Conservation (phyloP, 2,888 invertebrate genomes). For the Pyrgus malvae region DNA sequence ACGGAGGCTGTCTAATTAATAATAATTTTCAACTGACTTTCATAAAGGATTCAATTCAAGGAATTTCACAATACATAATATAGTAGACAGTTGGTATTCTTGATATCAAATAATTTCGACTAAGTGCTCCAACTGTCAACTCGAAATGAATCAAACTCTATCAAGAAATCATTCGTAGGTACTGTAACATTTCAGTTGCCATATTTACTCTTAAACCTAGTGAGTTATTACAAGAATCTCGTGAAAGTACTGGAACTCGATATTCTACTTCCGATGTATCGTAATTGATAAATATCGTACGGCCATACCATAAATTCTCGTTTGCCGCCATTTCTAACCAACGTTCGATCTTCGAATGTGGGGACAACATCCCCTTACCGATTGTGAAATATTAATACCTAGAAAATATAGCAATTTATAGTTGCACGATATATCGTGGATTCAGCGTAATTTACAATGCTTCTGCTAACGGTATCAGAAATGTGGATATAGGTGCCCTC, state of each 20-base stretch:
- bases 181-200: too few relatives aligned
- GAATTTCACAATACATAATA: too few relatives aligned
- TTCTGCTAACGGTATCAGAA: conserved; percentile 42
- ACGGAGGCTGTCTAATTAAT: too few relatives aligned
- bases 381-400: conserved; percentile 19
- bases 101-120: too few relatives aligned
- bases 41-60: too few relatives aligned
- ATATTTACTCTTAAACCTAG: neutral
- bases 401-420: neutral
- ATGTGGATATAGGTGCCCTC: conserved; percentile 36
- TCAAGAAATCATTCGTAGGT: too few relatives aligned
- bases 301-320: conserved; percentile 20
- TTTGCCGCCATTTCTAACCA: conserved; percentile 25
- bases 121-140: too few relatives aligned
- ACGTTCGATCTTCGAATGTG: conserved; percentile 21
- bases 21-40: too few relatives aligned
- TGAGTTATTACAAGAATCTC: conserved; percentile 17
- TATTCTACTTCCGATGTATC: conserved; percentile 26
- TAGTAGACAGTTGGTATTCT: too few relatives aligned
- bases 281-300: conserved; percentile 26
- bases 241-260: conserved; percentile 14
- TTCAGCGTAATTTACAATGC: too few relatives aligned
- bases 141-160: too few relatives aligned
- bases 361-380: conserved; percentile 19
- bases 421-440: too few relatives aligned